Conservation (phyloP, 2,797 vertebrate species). For the Amblyopsis hoosieri region DNA sequence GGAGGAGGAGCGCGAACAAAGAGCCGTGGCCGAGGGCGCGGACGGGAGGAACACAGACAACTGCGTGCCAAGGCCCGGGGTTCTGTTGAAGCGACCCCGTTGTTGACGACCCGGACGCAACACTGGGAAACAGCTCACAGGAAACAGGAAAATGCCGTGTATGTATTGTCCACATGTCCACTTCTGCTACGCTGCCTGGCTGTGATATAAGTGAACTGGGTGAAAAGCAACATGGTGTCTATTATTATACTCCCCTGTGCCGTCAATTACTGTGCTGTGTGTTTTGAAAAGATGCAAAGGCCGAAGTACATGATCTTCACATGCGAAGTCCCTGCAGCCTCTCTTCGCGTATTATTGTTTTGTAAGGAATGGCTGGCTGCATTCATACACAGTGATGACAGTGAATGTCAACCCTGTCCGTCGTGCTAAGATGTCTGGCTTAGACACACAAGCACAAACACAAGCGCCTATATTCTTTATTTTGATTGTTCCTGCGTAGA, state of each 20-base stretch:
- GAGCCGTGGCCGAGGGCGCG: slow-evolving; percentile 65
- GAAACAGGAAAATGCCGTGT: background rate
- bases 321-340: too few species aligned
- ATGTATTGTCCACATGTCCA: slow-evolving; percentile 51
- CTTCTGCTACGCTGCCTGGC: slow-evolving; percentile 53
- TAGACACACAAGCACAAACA: slow-evolving; percentile 26
- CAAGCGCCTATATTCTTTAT: slow-evolving; percentile 51
- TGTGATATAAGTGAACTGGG: slow-evolving; percentile 72
- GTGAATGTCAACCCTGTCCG: slow-evolving; percentile 33
- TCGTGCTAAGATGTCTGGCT: slow-evolving; percentile 33
- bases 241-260: slow-evolving; percentile 42
- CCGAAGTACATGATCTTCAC: too few species aligned
- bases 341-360: too few species aligned
- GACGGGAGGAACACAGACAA: slow-evolving; percentile 52
- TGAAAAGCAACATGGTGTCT: slow-evolving; percentile 28
- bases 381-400: slow-evolving; percentile 5
- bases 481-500: slow-evolving; percentile 63
- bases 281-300: background rate
- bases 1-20: slow-evolving; percentile 71
- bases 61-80: slow-evolving; percentile 44
- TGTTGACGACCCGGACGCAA: too few species aligned
- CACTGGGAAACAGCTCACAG: too few species aligned
- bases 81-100: slow-evolving; percentile 41
- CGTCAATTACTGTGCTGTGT: slow-evolving; percentile 54
- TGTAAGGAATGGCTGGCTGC: too few species aligned